A percentile compares a stretch with the other conserved stretches of the same genome.
phyloP scores from a whole-genome alignment of 2,888 invertebrate genomes.

The Parnassius smintheus region DNA sequence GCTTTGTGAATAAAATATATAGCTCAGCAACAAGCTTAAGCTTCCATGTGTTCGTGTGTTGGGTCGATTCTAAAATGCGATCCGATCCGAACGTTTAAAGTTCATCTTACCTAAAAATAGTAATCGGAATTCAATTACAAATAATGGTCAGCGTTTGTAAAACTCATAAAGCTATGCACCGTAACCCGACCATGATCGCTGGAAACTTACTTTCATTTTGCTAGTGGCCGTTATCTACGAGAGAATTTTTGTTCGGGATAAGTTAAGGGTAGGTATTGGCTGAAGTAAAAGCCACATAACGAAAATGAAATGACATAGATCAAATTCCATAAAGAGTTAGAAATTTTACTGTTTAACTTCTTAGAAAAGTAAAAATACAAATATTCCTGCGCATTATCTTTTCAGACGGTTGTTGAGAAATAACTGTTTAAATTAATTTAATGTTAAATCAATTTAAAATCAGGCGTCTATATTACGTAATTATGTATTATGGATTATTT shows the following conservation, averaged over 20 bases:
- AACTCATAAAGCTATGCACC: slow-evolving; percentile 35
- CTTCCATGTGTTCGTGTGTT: slow-evolving; percentile 7
- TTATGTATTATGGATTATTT: too few relatives aligned
- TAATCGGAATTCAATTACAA: slow-evolving; percentile 71
- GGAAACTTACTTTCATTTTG: slow-evolving; percentile 28
- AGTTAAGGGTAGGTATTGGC: slow-evolving; percentile 21
- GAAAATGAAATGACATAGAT: too few relatives aligned
- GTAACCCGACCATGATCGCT: slow-evolving; percentile 24
- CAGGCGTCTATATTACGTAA: too few relatives aligned
- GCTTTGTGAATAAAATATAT: slow-evolving; percentile 9
- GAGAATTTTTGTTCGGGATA: slow-evolving; percentile 30
- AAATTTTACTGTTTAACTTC: too few relatives aligned
- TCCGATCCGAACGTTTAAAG: slow-evolving; percentile 49
- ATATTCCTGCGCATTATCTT: too few relatives aligned
- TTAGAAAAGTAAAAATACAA: too few relatives aligned
- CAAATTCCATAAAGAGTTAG: too few relatives aligned
- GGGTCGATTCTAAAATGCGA: slow-evolving; percentile 34
- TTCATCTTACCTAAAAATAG: slow-evolving; percentile 67
- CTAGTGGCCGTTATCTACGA: slow-evolving; percentile 29
- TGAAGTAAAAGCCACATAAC: slow-evolving; percentile 35
- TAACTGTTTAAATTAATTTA: too few relatives aligned
- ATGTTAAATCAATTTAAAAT: too few relatives aligned
- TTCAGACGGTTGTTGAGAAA: too few relatives aligned
- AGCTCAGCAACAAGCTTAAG: slow-evolving; percentile 4
- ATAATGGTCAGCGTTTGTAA: slow-evolving; percentile 58